A percentile compares a stretch with the other conserved stretches of the same genome.
Conservation (phyloP, 2,113 vertebrate species). For the Cnemophilus loriae region DNA sequence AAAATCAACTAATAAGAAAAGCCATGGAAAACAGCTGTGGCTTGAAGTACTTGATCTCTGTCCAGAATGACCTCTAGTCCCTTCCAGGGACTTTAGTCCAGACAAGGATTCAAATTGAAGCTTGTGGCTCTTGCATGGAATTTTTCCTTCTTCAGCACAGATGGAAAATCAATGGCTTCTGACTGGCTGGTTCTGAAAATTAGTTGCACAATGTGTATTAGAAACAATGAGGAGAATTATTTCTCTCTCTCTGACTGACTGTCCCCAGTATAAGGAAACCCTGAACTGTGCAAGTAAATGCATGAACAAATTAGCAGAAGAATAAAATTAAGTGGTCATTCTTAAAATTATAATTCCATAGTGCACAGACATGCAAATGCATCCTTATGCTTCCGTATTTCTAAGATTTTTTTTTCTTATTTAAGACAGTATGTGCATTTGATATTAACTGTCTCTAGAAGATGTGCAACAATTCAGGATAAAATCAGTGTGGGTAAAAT, state of each 20-base stretch:
- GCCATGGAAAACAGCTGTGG: neutral
- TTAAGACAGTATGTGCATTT: neutral
- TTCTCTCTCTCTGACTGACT: neutral
- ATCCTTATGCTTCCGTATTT: neutral
- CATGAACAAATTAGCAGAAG: neutral
- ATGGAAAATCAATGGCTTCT: neutral
- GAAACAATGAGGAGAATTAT: neutral
- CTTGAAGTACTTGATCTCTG: neutral
- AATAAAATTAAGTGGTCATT: neutral
- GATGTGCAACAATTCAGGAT: neutral
- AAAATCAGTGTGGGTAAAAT: neutral
- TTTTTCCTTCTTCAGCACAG: neutral
- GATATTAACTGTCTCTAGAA: neutral
- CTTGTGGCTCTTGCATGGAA: neutral
- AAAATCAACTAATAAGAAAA: neutral
- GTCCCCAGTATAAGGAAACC: accelerated
- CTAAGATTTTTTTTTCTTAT: neutral
- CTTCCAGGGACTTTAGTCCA: neutral
- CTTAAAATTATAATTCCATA: neutral
- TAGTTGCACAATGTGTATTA: too few species aligned
- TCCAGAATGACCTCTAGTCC: neutral
- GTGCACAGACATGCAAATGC: accelerated
- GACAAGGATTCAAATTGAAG: neutral
- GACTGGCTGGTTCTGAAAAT: neutral
- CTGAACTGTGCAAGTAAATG: neutral